phyloP scores from a whole-genome alignment of 2,797 vertebrate genomes.

The Coilia nasus region DNA sequence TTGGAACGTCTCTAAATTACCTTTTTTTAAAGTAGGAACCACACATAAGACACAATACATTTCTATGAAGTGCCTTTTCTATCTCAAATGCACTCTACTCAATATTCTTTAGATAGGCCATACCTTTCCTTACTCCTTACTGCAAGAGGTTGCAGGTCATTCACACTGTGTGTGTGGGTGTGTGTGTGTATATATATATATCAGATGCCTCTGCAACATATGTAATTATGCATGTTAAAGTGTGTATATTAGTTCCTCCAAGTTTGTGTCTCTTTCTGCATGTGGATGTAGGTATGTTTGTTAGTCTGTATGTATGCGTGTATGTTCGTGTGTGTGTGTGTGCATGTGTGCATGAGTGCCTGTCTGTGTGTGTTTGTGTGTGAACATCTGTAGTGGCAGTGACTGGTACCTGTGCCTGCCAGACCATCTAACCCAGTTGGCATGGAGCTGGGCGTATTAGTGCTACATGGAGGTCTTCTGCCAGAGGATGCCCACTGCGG shows the following conservation, averaged over 20 bases:
- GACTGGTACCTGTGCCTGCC: conserved; percentile 49
- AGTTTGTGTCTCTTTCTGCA: background rate
- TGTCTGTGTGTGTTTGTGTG: background rate
- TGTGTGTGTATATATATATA: no score
- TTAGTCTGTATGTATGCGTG: background rate
- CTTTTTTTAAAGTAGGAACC: background rate
- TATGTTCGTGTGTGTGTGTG: no score
- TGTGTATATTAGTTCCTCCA: background rate
- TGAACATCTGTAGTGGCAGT: conserved; percentile 42
- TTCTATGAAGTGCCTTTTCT: background rate
- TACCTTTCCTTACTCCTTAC: background rate
- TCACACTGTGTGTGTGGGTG: no score
- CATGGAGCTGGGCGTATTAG: conserved; percentile 41
- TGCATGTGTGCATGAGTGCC: background rate
- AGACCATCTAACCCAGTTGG: conserved; percentile 45
- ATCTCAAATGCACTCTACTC: background rate
- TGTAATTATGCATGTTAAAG: background rate
- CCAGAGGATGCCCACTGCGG: conserved; percentile 29
- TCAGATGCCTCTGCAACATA: no score
- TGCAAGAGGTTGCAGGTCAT: no score
- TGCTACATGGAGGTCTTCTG: conserved; percentile 9
- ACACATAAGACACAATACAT: background rate
- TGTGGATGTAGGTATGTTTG: background rate
- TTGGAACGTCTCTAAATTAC: background rate
- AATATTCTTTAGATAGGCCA: background rate